Conservation (phyloP, 2,888 invertebrate species). For the Sylvicola fuscatus region DNA sequence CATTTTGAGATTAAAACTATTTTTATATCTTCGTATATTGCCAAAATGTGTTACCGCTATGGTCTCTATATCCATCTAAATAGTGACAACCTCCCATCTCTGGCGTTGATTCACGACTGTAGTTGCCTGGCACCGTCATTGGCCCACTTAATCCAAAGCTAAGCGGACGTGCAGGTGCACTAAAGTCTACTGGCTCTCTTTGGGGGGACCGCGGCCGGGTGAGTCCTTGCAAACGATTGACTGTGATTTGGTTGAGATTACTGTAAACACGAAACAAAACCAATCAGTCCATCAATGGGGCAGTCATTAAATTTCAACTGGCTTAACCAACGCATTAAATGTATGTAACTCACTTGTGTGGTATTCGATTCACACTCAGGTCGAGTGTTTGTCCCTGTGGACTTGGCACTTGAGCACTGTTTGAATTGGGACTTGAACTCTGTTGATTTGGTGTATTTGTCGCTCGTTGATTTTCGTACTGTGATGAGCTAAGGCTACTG, state of each 20-base stretch:
- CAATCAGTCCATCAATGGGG: too few species aligned
- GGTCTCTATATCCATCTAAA: slow-evolving; percentile 69
- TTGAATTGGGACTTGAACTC: slow-evolving; percentile 65
- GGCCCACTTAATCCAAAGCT: slow-evolving; percentile 31
- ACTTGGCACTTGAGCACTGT: slow-evolving; percentile 78
- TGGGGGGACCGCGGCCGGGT: slow-evolving; percentile 38
- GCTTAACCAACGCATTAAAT: too few species aligned
- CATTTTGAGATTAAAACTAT: too few species aligned
- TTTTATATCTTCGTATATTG: too few species aligned
- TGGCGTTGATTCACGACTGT: slow-evolving; percentile 75
- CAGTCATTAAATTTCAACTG: too few species aligned
- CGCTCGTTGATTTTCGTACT: slow-evolving; percentile 23
- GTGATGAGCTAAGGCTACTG: slow-evolving; percentile 36
- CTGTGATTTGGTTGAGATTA: too few species aligned
- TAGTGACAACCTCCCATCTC: slow-evolving; percentile 80
- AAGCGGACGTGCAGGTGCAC: slow-evolving; percentile 40
- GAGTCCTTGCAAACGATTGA: slow-evolving; percentile 23
- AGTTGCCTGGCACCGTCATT: slow-evolving; percentile 42
- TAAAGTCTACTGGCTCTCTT: slow-evolving; percentile 48
- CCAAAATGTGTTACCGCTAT: slow-evolving; percentile 69
- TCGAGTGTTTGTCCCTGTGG: slow-evolving; percentile 81
- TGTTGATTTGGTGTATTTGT: slow-evolving; percentile 55
- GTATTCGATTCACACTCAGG: slow-evolving; percentile 69
- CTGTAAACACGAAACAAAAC: too few species aligned
- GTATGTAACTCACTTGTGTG: slow-evolving; percentile 59